Conservation (phyloP, 2,113 vertebrate species). For the Plotosus lineatus region DNA sequence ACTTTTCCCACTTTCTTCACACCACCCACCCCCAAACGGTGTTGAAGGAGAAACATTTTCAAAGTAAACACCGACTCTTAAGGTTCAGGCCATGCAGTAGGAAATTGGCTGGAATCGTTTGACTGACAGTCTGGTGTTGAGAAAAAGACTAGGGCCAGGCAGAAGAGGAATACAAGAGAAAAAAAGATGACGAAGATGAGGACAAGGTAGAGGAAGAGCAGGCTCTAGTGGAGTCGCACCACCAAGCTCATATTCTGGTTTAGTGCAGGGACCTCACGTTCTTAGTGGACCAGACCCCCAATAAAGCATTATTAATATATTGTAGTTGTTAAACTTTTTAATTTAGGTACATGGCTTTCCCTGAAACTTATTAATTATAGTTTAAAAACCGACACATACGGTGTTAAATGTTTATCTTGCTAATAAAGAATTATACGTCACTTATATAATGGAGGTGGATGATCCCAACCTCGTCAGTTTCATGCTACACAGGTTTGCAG, state of each 20-base stretch:
- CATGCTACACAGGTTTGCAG: no score
- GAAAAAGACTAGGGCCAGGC: background rate
- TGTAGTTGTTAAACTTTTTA: background rate
- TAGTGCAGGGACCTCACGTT: background rate
- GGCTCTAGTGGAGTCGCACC: background rate
- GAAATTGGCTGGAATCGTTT: constrained; percentile 51
- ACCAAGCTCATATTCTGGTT: background rate
- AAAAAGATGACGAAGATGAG: background rate
- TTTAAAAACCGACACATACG: background rate
- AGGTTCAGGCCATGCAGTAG: constrained; percentile 34
- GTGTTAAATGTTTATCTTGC: background rate
- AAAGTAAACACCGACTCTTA: constrained; percentile 39
- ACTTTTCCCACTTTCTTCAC: background rate
- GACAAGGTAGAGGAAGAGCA: constrained; percentile 9
- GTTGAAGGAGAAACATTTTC: constrained; percentile 16
- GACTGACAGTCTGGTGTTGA: constrained; percentile 26
- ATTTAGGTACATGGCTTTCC: no score
- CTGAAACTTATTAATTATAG: no score
- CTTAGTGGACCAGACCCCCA: no score
- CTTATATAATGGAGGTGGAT: no score
- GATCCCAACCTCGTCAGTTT: no score
- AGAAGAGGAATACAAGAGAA: background rate
- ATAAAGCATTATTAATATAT: background rate
- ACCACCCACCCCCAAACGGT: constrained; percentile 1
- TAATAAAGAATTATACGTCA: no score